Conservation (phyloP, 2,888 invertebrate species). For the Agrypnus murinus region DNA sequence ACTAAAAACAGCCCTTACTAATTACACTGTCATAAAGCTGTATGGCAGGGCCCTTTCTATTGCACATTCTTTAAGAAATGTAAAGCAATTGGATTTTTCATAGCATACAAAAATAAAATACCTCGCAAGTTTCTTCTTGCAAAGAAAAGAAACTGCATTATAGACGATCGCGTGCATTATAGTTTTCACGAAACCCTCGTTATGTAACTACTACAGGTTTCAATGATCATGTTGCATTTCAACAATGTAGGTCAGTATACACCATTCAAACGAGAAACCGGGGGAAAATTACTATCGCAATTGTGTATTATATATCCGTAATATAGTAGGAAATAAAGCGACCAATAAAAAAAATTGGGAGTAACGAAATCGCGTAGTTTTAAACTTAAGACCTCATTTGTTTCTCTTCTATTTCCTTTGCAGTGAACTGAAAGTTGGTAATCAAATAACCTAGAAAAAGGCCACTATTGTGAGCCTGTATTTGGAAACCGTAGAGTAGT, state of each 20-base stretch:
- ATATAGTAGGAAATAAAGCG: too few relatives aligned
- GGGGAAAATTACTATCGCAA: too few relatives aligned
- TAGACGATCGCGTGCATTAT: constrained; percentile 7
- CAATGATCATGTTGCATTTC: constrained; percentile 19
- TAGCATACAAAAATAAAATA: too few relatives aligned
- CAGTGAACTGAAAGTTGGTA: constrained; percentile 12
- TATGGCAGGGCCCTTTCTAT: too few relatives aligned
- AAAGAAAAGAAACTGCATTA: constrained; percentile 9
- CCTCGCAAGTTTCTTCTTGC: not conserved
- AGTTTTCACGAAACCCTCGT: constrained; percentile 18
- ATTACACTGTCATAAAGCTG: too few relatives aligned
- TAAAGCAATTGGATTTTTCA: too few relatives aligned
- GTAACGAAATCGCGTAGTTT: not conserved
- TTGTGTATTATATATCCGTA: too few relatives aligned
- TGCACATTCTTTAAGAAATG: too few relatives aligned
- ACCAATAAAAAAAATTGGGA: not conserved
- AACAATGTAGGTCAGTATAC: constrained; percentile 17
- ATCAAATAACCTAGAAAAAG: constrained; percentile 20
- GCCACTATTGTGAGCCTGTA: constrained; percentile 21
- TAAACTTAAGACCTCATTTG: constrained; percentile 13
- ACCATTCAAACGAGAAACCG: too few relatives aligned
- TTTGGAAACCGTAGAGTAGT: constrained; percentile 12
- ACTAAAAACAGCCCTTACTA: too few relatives aligned
- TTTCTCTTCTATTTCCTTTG: constrained; percentile 19
- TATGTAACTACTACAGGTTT: constrained; percentile 13